These are phyloP conservation scores for Pogoniulus pusillus DNA, from an alignment of 2,797 vertebrate species.

Conservation along the genomic window DNA sequence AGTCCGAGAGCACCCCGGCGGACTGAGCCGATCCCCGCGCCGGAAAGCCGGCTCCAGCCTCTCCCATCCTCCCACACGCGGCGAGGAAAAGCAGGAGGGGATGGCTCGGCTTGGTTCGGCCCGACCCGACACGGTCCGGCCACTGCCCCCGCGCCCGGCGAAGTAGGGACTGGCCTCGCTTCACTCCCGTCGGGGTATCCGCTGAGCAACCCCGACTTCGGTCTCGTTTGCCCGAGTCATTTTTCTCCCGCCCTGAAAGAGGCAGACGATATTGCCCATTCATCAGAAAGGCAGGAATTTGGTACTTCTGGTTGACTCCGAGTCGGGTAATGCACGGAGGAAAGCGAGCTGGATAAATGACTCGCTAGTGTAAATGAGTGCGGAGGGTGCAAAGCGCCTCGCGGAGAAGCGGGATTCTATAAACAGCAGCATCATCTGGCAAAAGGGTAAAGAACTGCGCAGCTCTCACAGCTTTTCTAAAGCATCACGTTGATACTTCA, in stretches of 20 bases:
- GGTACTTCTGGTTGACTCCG: slow-evolving; percentile 33
- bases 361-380: background rate
- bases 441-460: slow-evolving; percentile 5
- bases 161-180: background rate
- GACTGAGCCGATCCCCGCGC: background rate
- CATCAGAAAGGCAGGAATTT: slow-evolving; percentile 42
- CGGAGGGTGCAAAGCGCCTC: background rate
- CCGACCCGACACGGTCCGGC: background rate
- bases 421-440: slow-evolving; percentile 34
- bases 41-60: background rate
- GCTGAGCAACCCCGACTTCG: background rate
- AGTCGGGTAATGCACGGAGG: slow-evolving; percentile 12
- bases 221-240: background rate
- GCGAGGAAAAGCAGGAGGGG: background rate
- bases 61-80: background rate
- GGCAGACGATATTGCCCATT: slow-evolving; percentile 8
- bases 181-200: background rate
- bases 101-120: background rate
- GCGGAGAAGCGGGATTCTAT: background rate
- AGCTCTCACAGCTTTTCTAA: background rate
- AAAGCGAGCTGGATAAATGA: slow-evolving; percentile 24
- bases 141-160: background rate
- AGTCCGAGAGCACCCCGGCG: background rate
- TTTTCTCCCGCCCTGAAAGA: slow-evolving; percentile 20
- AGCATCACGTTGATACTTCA: background rate